Conservation (phyloP, 2,113 vertebrate species). For the Fukomys damarensis region DNA sequence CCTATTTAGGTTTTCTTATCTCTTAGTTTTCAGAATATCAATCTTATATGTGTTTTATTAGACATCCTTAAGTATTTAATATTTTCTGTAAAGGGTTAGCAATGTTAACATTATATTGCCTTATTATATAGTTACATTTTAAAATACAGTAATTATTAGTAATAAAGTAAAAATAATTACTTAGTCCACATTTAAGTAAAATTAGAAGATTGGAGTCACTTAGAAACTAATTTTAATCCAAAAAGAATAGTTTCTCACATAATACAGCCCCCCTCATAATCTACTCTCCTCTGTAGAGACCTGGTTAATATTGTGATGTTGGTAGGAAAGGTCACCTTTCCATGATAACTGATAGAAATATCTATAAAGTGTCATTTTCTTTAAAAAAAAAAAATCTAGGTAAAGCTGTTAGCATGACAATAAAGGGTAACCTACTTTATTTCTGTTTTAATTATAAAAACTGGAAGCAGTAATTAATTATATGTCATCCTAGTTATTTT, state of each 20-base stretch:
- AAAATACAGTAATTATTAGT: not conserved
- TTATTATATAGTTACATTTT: constrained; percentile 1
- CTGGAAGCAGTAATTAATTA: not conserved
- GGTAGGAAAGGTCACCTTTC: not conserved
- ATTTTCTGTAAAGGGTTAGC: not conserved
- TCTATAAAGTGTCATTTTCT: not conserved
- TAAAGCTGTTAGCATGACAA: not conserved
- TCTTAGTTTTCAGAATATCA: not conserved
- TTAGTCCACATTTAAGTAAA: not conserved
- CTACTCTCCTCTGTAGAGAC: not conserved
- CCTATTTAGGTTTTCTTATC: not conserved
- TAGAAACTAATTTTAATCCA: not conserved
- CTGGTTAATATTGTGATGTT: not conserved
- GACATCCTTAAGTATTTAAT: not conserved
- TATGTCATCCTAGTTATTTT: not conserved
- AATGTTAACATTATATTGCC: not conserved
- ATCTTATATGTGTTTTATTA: not conserved
- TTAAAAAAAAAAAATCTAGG: not conserved
- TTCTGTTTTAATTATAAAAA: not conserved
- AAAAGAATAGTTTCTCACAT: not conserved
- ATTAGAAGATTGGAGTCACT: not conserved
- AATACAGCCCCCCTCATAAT: not conserved
- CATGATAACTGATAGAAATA: not conserved
- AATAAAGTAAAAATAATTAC: not conserved
- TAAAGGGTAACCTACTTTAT: not conserved